Evolutionary conservation across 2,797 vertebrate genomes (phyloP), one percentile per base, ranked within the genome.

Genomic region (Sebastes flavidus): DNA sequence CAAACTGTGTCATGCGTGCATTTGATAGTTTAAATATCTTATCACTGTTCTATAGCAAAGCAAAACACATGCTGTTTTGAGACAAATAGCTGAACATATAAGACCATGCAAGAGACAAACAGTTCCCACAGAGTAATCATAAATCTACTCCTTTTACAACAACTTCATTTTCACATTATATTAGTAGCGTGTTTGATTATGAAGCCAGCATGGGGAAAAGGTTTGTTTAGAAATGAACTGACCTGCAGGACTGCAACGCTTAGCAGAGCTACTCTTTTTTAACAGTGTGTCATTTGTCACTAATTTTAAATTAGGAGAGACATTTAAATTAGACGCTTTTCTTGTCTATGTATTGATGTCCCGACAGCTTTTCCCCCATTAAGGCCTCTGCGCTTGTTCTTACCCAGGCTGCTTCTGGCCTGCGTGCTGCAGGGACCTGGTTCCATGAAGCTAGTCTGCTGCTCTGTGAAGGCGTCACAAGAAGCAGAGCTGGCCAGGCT

Each of bases 381-480:
- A 62, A 20, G 0, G 18, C 78, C 74, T 81, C 68, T 81, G 77
- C n/a, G 3, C 80, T 86, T 65, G 66, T 55, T 91, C 96, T 96
- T 96, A 96, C 96, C 96, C 92, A 95, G 89, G 77, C 94, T 95
- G 88, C 94, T 95, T 87, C 95, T 92, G 91, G 95, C 94, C 93
- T 95, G 94, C 61, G 94, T 95, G 84, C 94, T 95, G 91, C 93
- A 90, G 59, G 93, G 93, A 75, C 92, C 88, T 36, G 96, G 94
- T 86, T 96, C 96, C 93, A 96, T 92, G 89, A 97, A 97, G 94
- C 95, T 96, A 88, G 96, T 96, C 91, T 96, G 96, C 93, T 96
- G 96, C 88, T 97, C 96, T 90, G 95, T 94, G 92, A 96, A 96
- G 90, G 93, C 96, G 77, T 96, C 94, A 85, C 95, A 97, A 66